A percentile compares a stretch with the other conserved stretches of the same genome.
Evolutionary conservation across 2,113 vertebrate species (phyloP).

Genomic region (Menidia beryllina): DNA sequence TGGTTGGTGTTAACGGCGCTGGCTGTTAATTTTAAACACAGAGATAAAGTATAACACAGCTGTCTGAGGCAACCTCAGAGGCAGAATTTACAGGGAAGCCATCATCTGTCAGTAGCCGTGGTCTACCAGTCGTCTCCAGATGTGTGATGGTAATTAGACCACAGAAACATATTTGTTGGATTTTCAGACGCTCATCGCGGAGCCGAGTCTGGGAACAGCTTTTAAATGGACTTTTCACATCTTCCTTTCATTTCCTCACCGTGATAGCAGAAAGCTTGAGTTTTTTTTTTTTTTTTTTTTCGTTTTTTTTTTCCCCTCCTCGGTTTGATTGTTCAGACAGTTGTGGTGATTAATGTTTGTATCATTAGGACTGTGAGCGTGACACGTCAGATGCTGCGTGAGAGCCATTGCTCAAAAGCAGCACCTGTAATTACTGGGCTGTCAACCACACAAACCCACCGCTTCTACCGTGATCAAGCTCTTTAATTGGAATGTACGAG

Average conservation of each 20-base stretch:
- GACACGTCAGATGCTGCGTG: slow-evolving; percentile 71
- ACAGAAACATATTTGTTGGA: slow-evolving; percentile 9
- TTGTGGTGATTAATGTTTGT: slow-evolving; percentile 59
- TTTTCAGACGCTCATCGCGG: slow-evolving; percentile 13
- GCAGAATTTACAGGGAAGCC: slow-evolving; percentile 5
- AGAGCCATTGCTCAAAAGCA: slow-evolving; percentile 66
- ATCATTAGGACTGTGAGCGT: slow-evolving; percentile 54
- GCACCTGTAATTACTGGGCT: slow-evolving; percentile 76
- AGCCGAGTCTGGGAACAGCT: slow-evolving; percentile 5
- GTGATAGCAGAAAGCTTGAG: slow-evolving; percentile 10
- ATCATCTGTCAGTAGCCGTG: slow-evolving; percentile 23
- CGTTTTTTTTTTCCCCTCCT: too few species aligned
- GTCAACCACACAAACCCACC: slow-evolving; percentile 47
- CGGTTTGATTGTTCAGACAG: slow-evolving; percentile 44
- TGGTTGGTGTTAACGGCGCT: slow-evolving; percentile 1
- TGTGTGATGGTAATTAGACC: slow-evolving; percentile 30
- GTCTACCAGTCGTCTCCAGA: slow-evolving; percentile 26
- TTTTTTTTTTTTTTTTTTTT: too few species aligned
- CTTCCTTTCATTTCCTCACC: neutral
- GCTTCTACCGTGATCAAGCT: slow-evolving; percentile 25
- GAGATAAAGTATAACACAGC: slow-evolving; percentile 23
- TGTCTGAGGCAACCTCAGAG: slow-evolving; percentile 14
- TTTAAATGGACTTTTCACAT: slow-evolving; percentile 14
- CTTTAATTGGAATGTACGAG: slow-evolving; percentile 67
- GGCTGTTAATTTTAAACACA: slow-evolving; percentile 26